Evolutionary conservation across 2,113 vertebrate species (phyloP).

Genomic region (Oncorhynchus clarkii): DNA sequence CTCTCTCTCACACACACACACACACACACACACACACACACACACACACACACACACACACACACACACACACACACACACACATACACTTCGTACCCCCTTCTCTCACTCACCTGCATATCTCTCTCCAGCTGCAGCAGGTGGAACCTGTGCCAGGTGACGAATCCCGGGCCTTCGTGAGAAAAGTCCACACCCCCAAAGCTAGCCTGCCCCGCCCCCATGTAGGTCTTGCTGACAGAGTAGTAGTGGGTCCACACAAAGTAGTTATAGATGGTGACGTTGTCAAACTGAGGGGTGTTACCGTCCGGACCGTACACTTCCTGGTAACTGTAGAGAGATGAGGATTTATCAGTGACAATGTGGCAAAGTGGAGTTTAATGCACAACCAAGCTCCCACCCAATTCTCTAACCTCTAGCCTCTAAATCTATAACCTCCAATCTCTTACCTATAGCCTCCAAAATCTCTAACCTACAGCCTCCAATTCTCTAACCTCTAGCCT

Average conservation of each 20-base stretch:
- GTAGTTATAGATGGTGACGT: slow-evolving; percentile 93
- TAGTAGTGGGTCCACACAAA: slow-evolving; percentile 98
- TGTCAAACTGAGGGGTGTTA: slow-evolving; percentile 84
- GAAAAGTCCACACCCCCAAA: slow-evolving; percentile 93
- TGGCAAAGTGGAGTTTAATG: too few relatives aligned
- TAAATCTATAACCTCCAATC: too few relatives aligned
- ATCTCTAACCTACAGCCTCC: too few relatives aligned
- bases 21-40: neutral
- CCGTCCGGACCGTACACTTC: slow-evolving; percentile 85
- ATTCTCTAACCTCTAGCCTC: too few relatives aligned
- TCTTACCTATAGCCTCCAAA: too few relatives aligned
- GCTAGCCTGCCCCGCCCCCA: slow-evolving; percentile 85
- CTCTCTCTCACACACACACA: too few relatives aligned
- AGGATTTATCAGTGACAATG: too few relatives aligned
- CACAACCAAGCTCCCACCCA: too few relatives aligned
- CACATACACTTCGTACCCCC: slow-evolving; percentile 55
- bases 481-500: too few relatives aligned
- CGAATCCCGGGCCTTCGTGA: slow-evolving; percentile 94
- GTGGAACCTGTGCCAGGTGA: slow-evolving; percentile 95
- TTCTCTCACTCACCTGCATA: slow-evolving; percentile 80
- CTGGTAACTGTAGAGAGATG: slow-evolving; percentile 58
- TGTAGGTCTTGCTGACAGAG: slow-evolving; percentile 93
- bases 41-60: neutral
- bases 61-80: neutral
- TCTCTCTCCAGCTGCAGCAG: slow-evolving; percentile 86